Evolutionary conservation across 1,140 invertebrate genomes (phyloP), one percentile per base, ranked within the genome.

Genomic region (Macrobrachium rosenbergii): DNA sequence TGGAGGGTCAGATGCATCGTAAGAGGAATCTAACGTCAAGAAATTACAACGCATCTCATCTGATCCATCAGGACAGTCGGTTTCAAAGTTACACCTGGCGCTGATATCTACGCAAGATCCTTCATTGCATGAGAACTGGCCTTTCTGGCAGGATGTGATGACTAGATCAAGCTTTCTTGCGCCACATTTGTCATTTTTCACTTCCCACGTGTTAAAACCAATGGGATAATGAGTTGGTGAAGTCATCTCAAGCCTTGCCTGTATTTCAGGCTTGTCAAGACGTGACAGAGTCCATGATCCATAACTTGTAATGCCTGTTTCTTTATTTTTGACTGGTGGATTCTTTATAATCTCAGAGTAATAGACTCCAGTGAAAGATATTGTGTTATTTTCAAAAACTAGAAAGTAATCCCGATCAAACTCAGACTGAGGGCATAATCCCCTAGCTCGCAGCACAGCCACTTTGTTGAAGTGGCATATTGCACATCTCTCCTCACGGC

Each of bases 81-180:
- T 93, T 86, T 96, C 95, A 0, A 94, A 94, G 91, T 98, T 96
- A 91, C 97, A 98, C 77, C 94, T 95, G 96, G 96, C 98, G 0
- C 93, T 93, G 0, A 93, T 92, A 0, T 97, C 96, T 84, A 99
- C 96, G 91, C 97, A 99, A 88, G 83, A 19, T 17, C 82, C 82
- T 19, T 83, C 78, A 14, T 83, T 59, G 17, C 82, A 83, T 2
- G 59, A 67, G 82, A 83, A 83, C 23, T 72, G 69, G 19, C 21
- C 23, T 43, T 72, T 45, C 28, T 59, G 21, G 45, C 76, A 78
- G 12, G n/a, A 17, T 14, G 69, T 72, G 23, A 72, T 72, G 23
- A 72, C 37, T 6, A 72, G 23, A n/a, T 28, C 21, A 23, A 72
- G 23, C 11, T 11, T 23, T 14, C 37, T 43, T 8, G 23, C 21